Base-by-base conservation (phyloP, 1,140 invertebrate genomes). In the Andricus grossulariae region DNA sequence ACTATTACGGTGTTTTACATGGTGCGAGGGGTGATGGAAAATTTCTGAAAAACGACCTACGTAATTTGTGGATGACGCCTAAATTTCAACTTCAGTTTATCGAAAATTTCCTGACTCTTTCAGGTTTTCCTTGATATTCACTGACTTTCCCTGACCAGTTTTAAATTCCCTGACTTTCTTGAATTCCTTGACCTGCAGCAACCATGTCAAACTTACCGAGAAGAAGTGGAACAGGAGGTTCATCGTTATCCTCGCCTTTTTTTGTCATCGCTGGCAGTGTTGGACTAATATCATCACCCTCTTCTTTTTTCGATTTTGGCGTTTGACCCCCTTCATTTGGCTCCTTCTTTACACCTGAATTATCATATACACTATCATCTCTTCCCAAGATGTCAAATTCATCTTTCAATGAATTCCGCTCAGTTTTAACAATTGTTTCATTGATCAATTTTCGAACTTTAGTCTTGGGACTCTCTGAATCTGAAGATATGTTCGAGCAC, bases 221-320 rank as follows among this genome's bases (percentile, higher is more conserved):
- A 57, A 92, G 80, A 83, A 88, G 90, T 75, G 89, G 89, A 84
- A 91, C 86, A 55, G 89, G 82, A 18, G 89, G 89, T 54, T 91
- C 89, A 50, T 45, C 77, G 66, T 88, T 87, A 49, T 89, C 86
- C 16, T 88, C 80, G 55, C 57, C 50, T 52, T 83, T 88, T 79
- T 83, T 90, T n/a, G 75, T 76, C 70, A 90, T 79, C n/a, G 86
- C 78, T 54, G 88, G 86, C 54, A 88, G 82, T 71, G 72, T 49
- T 32, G 84, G 83, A 79, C 83, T 84, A 19, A 80, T 76, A 32
- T 82, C 78, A 72, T 75, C 81, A 32, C 76, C 79, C 71, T 85
- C 83, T 57, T 79, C 71, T 60, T 70, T 55, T 13, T 50, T 25
- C 54, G 25, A 4, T 60, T 39, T 6, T 52, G 74, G 57, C 52